Base-by-base conservation (phyloP, 2,113 vertebrate genomes). In the Platysteira castanea region DNA sequence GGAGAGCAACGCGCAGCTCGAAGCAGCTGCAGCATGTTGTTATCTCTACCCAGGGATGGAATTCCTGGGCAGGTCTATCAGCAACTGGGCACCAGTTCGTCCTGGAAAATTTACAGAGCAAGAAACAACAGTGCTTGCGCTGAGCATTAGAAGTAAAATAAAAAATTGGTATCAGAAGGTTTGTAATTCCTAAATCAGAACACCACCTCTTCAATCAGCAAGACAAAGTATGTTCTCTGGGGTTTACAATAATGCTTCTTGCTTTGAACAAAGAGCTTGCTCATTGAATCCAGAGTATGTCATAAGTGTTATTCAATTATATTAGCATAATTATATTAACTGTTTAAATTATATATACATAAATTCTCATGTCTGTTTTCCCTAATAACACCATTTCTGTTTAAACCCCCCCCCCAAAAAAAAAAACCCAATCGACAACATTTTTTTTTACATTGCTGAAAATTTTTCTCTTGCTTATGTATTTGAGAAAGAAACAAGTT, bases 11-110 rank as follows among this genome's bases (percentile, higher is more conserved):
- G 88, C 5, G 41, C 71, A 82, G 81, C 81, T 83, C 30, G 26
- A 44, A 96, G 76, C 87, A 96, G 93, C 95, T 97, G 96, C 83
- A 91, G 68, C 28, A 4, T 53, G 18, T 56, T 78, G 56, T 63
- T 80, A 93, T 87, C 91, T 82, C 89, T 26, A 60, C n/a, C 83
- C 81, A 70, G 61, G 86, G 93, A 79, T n/a, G 49, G 60, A 59
- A 89, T 22, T 92, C 82, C 73, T 70, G 59, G 70, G 61, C 23
- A 81, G 88, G n/a, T 30, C 11, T 44, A 44, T 35, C 63, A 63
- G 67, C 13, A 20, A 71, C 93, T 65, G 61, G 89, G 69, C 73
- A 92, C 65, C 87, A 79, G 47, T 10, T 79, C 73, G 85, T 54
- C 16, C 39, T 10, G 20, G 59, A 79, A 91, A 92, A 87, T 37